These are phyloP conservation scores for Spodoptera litura DNA, from an alignment of 1,140 invertebrate species.

Conservation along the genomic window DNA sequence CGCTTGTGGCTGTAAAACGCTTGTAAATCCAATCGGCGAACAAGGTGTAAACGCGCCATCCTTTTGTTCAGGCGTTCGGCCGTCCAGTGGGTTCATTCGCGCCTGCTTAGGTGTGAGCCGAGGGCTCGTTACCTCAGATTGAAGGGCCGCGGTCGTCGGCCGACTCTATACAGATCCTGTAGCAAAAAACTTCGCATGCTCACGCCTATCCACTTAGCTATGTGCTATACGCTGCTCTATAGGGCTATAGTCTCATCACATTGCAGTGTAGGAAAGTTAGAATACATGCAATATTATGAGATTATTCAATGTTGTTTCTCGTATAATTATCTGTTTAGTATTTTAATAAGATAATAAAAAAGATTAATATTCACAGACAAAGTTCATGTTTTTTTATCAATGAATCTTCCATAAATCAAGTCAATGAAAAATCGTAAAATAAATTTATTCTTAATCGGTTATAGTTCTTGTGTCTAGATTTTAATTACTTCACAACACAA, in stretches of 20 bases:
- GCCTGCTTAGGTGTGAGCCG: constrained; percentile 72
- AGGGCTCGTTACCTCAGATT: constrained; percentile 80
- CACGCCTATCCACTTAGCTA: constrained; percentile 31
- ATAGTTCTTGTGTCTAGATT: background rate
- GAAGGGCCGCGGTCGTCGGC: constrained; percentile 80
- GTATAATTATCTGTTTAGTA: constrained; percentile 21
- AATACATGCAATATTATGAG: no score
- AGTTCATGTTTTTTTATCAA: background rate
- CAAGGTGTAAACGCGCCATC: constrained; percentile 61
- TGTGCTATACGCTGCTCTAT: background rate
- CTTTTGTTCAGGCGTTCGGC: constrained; percentile 70
- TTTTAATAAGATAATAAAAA: background rate
- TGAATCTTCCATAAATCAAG: background rate
- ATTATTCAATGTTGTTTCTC: background rate
- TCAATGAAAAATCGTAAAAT: background rate
- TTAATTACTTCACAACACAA: constrained; percentile 15
- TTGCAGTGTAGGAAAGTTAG: no score
- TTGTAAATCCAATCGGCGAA: constrained; percentile 41
- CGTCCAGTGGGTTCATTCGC: constrained; percentile 79
- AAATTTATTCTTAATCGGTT: constrained; percentile 15
- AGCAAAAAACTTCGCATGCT: constrained; percentile 56
- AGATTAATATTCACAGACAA: background rate
- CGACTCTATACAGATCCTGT: constrained; percentile 66
- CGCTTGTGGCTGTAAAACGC: constrained; percentile 20
- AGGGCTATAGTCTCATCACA: no score